phyloP scores from a whole-genome alignment of 2,113 vertebrate species.

The Macaca nemestrina region DNA sequence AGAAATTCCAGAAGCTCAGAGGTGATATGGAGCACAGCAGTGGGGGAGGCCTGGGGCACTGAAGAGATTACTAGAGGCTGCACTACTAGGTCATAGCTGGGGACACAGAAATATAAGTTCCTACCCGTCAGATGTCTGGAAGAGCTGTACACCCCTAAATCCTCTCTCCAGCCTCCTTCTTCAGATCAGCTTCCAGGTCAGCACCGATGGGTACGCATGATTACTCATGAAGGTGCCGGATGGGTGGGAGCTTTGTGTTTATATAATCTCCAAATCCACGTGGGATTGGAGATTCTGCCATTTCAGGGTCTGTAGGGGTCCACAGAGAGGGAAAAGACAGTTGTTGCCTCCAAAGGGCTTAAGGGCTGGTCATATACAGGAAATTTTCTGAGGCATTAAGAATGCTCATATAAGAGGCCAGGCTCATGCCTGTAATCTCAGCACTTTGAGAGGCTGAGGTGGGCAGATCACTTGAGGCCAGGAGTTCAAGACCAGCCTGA shows the following conservation, averaged over 20 bases:
- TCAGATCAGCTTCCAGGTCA: neutral
- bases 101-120: neutral
- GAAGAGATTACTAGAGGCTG: neutral
- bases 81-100: neutral
- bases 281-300: neutral
- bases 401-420: neutral
- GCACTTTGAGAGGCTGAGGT: neutral
- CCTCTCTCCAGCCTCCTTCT: neutral
- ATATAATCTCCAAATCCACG: neutral
- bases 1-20: neutral
- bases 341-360: neutral
- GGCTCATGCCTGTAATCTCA: neutral
- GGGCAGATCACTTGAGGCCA: too few relatives aligned
- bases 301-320: neutral
- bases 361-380: neutral
- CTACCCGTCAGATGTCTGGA: neutral
- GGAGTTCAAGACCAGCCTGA: neutral
- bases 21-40: neutral
- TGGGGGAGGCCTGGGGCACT: neutral
- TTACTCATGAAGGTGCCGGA: neutral
- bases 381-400: slow-evolving; percentile 26
- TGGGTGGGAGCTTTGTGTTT: neutral
- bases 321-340: neutral
- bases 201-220: neutral
- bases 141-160: neutral